Percentiles rank a stretch among this genome's conserved stretches.
These are phyloP conservation scores for Hololepta plana DNA, from an alignment of 2,888 invertebrate genomes.

Conservation along the genomic window DNA sequence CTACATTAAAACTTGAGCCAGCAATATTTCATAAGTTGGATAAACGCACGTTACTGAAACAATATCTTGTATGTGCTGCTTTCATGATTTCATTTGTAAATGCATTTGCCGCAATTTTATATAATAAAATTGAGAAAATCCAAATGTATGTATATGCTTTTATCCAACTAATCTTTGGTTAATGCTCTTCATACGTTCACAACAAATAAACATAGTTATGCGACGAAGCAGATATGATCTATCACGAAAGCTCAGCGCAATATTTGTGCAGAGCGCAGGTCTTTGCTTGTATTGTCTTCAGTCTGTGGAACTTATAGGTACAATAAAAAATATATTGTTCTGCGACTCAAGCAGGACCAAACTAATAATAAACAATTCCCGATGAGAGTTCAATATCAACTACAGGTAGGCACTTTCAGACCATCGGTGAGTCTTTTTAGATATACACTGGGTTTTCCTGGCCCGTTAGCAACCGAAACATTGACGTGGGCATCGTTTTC, in stretches of 20 bases:
- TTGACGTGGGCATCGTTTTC: constrained; percentile 99
- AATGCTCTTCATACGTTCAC: constrained; percentile 23
- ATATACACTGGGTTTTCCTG: constrained; percentile 99
- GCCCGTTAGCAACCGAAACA: constrained; percentile 96
- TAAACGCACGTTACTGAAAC: too few species aligned
- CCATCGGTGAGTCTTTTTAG: constrained; percentile 36
- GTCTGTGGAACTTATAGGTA: constrained; percentile 21
- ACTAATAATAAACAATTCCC: constrained; percentile 20
- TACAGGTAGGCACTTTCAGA: constrained; percentile 44
- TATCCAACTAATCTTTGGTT: constrained; percentile 22
- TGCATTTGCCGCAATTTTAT: constrained; percentile 8
- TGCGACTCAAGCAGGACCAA: constrained; percentile 26
- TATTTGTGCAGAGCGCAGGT: constrained; percentile 21
- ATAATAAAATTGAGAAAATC: constrained; percentile 6
- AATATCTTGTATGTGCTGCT: too few species aligned
- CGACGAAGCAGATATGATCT: constrained; percentile 27
- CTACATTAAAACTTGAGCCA: constrained; percentile 22
- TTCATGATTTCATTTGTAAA: too few species aligned
- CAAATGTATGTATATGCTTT: constrained; percentile 10
- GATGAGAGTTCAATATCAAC: constrained; percentile 25
- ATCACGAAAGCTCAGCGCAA: constrained; percentile 25
- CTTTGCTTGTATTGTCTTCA: constrained; percentile 29
- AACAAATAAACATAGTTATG: constrained; percentile 23
- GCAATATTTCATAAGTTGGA: constrained; percentile 14
- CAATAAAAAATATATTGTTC: constrained; percentile 27